Conservation (phyloP, 2,888 invertebrate genomes). For the Acanthacorydalis orientalis region DNA sequence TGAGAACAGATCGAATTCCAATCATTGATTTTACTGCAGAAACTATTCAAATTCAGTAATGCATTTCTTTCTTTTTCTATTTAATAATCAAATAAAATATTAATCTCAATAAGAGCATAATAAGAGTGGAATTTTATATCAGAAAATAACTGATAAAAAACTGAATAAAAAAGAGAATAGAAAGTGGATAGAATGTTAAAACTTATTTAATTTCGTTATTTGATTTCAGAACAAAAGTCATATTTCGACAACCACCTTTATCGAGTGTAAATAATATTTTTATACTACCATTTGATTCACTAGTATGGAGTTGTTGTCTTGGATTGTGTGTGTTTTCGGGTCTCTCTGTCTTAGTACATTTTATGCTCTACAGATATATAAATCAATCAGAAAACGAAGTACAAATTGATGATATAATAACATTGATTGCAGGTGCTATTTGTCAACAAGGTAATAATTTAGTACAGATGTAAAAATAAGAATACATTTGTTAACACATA, state of each 20-base stretch:
- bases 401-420: conserved; percentile 27
- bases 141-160: too few species aligned
- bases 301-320: conserved; percentile 33
- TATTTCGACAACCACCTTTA: conserved; percentile 43
- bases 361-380: neutral
- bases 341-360: neutral
- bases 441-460: conserved; percentile 37
- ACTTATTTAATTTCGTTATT: neutral
- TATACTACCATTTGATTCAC: conserved; percentile 35
- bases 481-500: neutral
- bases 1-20: conserved; percentile 36
- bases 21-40: conserved; percentile 35
- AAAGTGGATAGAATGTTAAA: too few species aligned
- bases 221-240: conserved; percentile 31
- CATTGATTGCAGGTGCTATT: conserved; percentile 36
- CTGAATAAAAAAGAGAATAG: too few species aligned
- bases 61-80: too few species aligned
- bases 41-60: conserved; percentile 21
- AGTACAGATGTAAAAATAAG: neutral
- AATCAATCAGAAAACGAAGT: conserved; percentile 12
- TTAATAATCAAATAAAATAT: too few species aligned
- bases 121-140: too few species aligned
- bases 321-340: neutral
- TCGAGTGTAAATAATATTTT: conserved; percentile 44
- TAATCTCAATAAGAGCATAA: too few species aligned